Percentiles rank a stretch among this genome's conserved stretches.
These are phyloP conservation scores for Nebria ingens DNA, from an alignment of 1,140 invertebrate genomes.

Conservation along the genomic window DNA sequence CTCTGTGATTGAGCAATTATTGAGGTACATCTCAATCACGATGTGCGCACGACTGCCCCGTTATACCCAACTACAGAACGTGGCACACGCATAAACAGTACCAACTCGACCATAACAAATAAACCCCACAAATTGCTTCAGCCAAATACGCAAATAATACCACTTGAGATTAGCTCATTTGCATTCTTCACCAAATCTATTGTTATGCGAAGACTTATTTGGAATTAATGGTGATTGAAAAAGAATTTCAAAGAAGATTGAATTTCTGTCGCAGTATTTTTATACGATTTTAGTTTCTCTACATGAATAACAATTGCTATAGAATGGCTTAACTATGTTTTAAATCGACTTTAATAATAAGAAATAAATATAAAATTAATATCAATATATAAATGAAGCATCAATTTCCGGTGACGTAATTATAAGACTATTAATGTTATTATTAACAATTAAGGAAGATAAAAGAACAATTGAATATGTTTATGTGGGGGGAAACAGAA, in stretches of 20 bases:
- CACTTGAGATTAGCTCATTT: not conserved
- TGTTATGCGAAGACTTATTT: too few relatives aligned
- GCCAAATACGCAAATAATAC: too few relatives aligned
- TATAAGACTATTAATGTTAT: not conserved
- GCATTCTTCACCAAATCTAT: too few relatives aligned
- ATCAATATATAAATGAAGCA: not conserved
- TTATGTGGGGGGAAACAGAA: not conserved
- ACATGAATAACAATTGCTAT: too few relatives aligned
- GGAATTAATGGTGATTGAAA: too few relatives aligned
- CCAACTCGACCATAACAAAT: too few relatives aligned
- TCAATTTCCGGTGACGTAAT: not conserved
- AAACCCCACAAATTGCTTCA: too few relatives aligned
- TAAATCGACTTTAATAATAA: too few relatives aligned
- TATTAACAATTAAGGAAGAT: not conserved
- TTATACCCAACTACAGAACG: not conserved
- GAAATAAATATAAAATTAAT: not conserved
- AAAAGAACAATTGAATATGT: too few relatives aligned
- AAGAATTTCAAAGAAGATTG: too few relatives aligned
- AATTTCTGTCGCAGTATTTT: too few relatives aligned
- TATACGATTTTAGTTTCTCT: too few relatives aligned
- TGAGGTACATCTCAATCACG: conserved; percentile 5
- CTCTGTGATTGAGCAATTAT: conserved; percentile 8
- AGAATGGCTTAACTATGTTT: not conserved
- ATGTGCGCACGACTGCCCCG: not conserved
- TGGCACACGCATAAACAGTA: not conserved